These are phyloP conservation scores for Bradypodion ventrale DNA, from an alignment of 2,797 vertebrate species.

Conservation along the genomic window DNA sequence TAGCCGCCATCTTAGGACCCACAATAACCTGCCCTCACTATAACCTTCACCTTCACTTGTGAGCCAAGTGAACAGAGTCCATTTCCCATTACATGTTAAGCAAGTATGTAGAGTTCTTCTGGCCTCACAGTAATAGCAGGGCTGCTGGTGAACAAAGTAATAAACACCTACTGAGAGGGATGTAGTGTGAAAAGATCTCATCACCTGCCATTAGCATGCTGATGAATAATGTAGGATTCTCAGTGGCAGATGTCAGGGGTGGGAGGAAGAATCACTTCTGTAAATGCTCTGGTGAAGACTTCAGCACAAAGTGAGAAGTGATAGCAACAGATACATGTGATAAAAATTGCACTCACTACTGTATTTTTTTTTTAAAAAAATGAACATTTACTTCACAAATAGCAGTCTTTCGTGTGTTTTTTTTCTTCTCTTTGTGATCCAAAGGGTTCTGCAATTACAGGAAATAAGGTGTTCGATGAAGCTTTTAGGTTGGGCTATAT, in stretches of 20 bases:
- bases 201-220: conserved; percentile 85
- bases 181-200: conserved; percentile 86
- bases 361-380: conserved; percentile 73
- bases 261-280: conserved; percentile 78
- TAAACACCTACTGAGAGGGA: conserved; percentile 86
- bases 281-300: conserved; percentile 82
- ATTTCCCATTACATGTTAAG: conserved; percentile 84
- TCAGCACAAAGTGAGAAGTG: conserved; percentile 79
- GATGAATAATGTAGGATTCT: conserved; percentile 87
- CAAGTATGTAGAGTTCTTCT: conserved; percentile 81
- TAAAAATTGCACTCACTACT: conserved; percentile 80
- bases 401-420: conserved; percentile 54
- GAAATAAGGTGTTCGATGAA: conserved; percentile 44
- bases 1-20: conserved; percentile 76
- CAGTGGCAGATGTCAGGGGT: conserved; percentile 82
- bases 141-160: conserved; percentile 85
- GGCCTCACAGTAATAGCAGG: conserved; percentile 80
- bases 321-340: conserved; percentile 82
- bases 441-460: conserved; percentile 49
- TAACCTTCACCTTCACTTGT: conserved; percentile 85
- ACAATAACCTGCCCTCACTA: conserved; percentile 73
- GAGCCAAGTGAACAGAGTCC: conserved; percentile 80
- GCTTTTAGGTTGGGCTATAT: conserved; percentile 28
- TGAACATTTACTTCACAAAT: conserved; percentile 77
- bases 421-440: conserved; percentile 26